Evolutionary conservation across 2,797 vertebrate genomes (phyloP).

Genomic region (Cuniculus paca): DNA sequence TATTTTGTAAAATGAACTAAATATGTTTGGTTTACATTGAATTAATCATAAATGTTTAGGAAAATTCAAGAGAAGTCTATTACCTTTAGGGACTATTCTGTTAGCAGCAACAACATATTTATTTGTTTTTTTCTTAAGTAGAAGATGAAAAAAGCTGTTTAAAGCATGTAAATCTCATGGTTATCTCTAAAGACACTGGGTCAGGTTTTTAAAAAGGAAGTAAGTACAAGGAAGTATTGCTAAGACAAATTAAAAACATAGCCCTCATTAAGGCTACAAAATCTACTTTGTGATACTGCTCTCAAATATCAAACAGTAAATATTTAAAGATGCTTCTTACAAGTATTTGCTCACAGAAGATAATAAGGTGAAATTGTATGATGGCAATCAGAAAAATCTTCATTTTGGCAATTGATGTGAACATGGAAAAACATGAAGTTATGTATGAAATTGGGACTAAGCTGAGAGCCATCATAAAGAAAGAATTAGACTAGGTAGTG

Average conservation of each 20-base stretch:
- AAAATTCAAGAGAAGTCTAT: not conserved
- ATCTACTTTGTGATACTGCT: not conserved
- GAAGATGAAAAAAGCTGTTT: not conserved
- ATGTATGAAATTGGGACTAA: not conserved
- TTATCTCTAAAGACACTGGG: not conserved
- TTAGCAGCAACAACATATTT: not conserved
- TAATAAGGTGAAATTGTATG: not conserved
- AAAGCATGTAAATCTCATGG: not conserved
- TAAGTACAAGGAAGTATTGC: not conserved
- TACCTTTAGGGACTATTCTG: not conserved
- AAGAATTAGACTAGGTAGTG: not conserved
- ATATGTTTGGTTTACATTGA: not conserved
- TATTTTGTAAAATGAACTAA: not conserved
- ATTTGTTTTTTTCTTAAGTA: not conserved
- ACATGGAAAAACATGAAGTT: not conserved
- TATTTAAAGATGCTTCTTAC: not conserved
- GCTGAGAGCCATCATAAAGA: not conserved
- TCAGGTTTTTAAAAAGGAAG: not conserved
- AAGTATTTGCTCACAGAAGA: not conserved
- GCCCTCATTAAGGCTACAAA: not conserved
- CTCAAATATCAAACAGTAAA: not conserved
- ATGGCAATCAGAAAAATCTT: not conserved
- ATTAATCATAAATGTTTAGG: not conserved
- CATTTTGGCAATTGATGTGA: not conserved
- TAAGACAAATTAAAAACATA: not conserved